Conservation (phyloP, 23 tunicate species). For the Diplosoma virens region DNA sequence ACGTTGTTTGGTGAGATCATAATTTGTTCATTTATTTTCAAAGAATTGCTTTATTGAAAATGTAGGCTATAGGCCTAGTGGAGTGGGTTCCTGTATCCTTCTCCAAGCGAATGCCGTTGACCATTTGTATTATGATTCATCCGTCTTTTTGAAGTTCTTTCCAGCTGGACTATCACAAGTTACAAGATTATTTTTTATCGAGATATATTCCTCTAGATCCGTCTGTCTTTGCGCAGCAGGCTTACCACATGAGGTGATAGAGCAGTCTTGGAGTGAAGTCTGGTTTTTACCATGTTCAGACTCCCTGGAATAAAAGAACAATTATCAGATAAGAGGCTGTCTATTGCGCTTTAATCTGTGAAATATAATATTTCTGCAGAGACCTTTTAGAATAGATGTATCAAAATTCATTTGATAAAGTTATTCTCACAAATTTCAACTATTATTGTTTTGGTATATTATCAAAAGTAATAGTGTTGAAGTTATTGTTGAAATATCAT, state of each 20-base stretch:
- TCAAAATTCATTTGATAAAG: too few relatives aligned
- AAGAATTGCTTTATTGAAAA: not conserved
- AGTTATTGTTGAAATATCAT: too few relatives aligned
- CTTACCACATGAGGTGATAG: not conserved
- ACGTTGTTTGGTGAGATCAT: not conserved
- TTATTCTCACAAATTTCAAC: too few relatives aligned
- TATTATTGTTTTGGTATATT: too few relatives aligned
- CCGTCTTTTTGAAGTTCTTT: not conserved
- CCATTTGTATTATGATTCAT: not conserved
- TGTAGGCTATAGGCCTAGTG: too few relatives aligned
- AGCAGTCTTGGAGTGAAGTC: not conserved
- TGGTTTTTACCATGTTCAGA: not conserved
- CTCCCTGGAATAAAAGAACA: too few relatives aligned
- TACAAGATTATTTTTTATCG: not conserved
- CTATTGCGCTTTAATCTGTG: not conserved
- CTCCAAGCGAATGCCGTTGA: not conserved
- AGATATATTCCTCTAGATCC: not conserved
- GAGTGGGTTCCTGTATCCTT: not conserved
- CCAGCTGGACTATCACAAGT: not conserved
- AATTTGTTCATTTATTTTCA: not conserved
- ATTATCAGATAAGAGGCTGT: too few relatives aligned
- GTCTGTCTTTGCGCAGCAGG: not conserved
- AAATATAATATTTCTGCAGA: not conserved
- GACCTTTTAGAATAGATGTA: too few relatives aligned
- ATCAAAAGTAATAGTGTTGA: too few relatives aligned